phyloP scores from a whole-genome alignment of 2,888 invertebrate genomes.

The Actias luna region DNA sequence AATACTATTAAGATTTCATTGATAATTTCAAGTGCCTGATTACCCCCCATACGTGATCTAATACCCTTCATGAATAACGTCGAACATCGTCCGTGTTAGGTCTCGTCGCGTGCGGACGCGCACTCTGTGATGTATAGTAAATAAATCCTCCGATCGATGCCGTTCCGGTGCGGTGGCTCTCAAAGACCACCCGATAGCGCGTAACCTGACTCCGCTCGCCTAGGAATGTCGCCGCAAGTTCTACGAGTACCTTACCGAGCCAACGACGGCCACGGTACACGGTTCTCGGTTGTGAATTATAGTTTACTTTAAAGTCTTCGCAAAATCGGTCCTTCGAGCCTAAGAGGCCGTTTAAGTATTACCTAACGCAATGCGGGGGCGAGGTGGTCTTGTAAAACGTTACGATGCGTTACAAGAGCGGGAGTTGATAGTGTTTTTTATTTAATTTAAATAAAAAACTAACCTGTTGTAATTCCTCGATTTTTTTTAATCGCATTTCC shows the following conservation, averaged over 20 bases:
- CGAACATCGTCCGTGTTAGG: not conserved
- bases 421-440: too few species aligned
- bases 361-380: too few species aligned
- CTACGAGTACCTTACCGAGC: not conserved
- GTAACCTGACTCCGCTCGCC: constrained; percentile 21
- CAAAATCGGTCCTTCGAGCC: too few species aligned
- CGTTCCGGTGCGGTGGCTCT: not conserved
- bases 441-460: too few species aligned
- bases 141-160: constrained; percentile 1
- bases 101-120: constrained; percentile 7
- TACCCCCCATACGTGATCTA: not conserved
- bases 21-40: not conserved
- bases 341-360: too few species aligned
- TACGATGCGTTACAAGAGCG: too few species aligned
- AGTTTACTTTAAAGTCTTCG: not conserved
- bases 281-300: not conserved
- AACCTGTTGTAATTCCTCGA: too few species aligned
- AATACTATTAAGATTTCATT: too few species aligned
- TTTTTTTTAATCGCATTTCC: too few species aligned
- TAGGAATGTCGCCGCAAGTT: constrained; percentile 9
- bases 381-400: too few species aligned
- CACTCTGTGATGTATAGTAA: not conserved
- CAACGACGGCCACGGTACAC: not conserved
- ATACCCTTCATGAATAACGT: not conserved
- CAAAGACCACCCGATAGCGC: constrained; percentile 14